Conservation (phyloP, 2,113 vertebrate genomes). For the Calidris pugnax region DNA sequence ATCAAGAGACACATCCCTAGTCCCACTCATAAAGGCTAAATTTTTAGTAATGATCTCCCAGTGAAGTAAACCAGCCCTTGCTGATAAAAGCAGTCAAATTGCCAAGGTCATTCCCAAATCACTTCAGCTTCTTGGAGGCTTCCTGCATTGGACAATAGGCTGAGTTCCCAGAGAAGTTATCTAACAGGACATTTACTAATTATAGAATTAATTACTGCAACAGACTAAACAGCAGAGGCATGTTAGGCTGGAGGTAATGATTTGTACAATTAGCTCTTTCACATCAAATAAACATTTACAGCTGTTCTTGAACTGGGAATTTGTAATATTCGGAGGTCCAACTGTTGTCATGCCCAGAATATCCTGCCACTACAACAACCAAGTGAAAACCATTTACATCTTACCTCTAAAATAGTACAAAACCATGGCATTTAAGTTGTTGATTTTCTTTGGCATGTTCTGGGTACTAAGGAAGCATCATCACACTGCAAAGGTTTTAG, state of each 20-base stretch:
- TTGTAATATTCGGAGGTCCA: not conserved
- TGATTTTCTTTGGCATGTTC: not conserved
- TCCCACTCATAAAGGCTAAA: not conserved
- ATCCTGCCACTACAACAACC: not conserved
- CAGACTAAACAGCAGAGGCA: conserved; percentile 30
- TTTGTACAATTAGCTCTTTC: conserved; percentile 40
- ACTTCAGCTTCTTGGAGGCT: not conserved
- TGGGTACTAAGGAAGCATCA: not conserved
- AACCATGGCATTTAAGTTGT: not conserved
- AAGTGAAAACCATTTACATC: not conserved
- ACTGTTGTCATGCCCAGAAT: not conserved
- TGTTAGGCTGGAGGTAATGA: not conserved
- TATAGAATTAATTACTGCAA: conserved; percentile 48
- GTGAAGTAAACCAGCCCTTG: not conserved
- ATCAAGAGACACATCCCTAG: not conserved
- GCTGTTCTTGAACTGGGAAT: not conserved
- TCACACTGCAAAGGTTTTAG: not conserved
- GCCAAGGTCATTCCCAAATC: not conserved
- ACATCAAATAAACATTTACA: conserved; percentile 25
- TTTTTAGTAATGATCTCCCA: not conserved
- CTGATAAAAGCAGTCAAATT: not conserved
- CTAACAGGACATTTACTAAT: conserved; percentile 55
- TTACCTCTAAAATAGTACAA: not conserved
- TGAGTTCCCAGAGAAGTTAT: conserved; percentile 21
- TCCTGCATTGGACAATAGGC: not conserved